phyloP scores from a whole-genome alignment of 1,140 invertebrate species.

The Drosophila mayri region DNA sequence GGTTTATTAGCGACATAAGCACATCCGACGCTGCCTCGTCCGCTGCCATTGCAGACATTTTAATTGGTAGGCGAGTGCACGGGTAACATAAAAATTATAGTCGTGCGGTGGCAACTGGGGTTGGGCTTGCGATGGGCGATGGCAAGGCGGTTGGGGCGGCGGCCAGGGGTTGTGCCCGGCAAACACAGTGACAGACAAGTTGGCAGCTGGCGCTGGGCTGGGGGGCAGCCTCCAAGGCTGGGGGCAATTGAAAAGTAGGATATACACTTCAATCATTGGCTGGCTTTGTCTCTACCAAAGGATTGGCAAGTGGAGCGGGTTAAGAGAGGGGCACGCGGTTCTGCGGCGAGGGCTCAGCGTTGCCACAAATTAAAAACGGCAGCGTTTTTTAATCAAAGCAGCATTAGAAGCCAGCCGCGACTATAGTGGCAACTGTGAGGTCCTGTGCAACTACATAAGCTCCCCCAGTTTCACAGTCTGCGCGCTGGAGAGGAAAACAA shows the following conservation, averaged over 20 bases:
- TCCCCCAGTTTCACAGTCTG: conserved; percentile 1
- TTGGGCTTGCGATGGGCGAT: neutral
- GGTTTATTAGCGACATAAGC: conserved; percentile 84
- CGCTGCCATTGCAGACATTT: conserved; percentile 72
- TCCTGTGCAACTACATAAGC: conserved; percentile 11
- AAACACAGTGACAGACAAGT: conserved; percentile 62
- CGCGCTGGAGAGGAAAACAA: neutral
- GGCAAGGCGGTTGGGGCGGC: neutral
- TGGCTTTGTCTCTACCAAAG: conserved; percentile 75
- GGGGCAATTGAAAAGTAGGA: conserved; percentile 79
- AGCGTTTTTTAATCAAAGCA: conserved; percentile 82
- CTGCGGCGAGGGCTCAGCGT: conserved; percentile 35
- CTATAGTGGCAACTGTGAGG: conserved; percentile 20
- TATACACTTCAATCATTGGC: conserved; percentile 82
- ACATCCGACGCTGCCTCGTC: conserved; percentile 71
- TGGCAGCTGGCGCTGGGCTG: conserved; percentile 10
- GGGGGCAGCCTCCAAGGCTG: conserved; percentile 42
- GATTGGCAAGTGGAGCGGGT: conserved; percentile 46
- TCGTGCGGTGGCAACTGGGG: conserved; percentile 58
- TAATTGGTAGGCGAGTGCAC: conserved; percentile 83
- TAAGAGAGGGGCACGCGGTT: conserved; percentile 28
- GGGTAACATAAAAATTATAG: conserved; percentile 83
- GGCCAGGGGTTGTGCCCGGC: conserved; percentile 13
- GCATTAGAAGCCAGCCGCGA: conserved; percentile 58
- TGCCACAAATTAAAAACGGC: conserved; percentile 81